These are phyloP conservation scores for Littorina saxatilis DNA, from an alignment of 1,140 invertebrate species.

Conservation along the genomic window DNA sequence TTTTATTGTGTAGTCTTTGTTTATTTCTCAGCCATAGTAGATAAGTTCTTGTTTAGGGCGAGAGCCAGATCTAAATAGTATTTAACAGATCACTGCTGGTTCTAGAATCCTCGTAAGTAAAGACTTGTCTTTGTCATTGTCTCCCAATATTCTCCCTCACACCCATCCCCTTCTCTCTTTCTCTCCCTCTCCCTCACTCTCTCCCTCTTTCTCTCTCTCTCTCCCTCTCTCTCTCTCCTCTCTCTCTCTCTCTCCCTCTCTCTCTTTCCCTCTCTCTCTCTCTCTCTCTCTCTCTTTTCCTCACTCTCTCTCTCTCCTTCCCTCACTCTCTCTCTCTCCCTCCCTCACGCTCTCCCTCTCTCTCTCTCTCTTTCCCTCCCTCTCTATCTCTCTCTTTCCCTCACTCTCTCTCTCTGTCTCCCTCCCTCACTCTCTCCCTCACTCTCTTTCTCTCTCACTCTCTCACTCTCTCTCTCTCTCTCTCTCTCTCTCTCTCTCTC, in stretches of 20 bases:
- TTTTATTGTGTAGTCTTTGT: too few species aligned
- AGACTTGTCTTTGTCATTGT: too few species aligned
- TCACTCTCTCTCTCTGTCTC: neutral
- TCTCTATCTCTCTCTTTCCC: neutral
- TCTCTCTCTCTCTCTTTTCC: neutral
- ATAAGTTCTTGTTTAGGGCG: too few species aligned
- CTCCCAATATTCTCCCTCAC: too few species aligned
- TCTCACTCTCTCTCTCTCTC: constrained; percentile 20
- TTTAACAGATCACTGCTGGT: too few species aligned
- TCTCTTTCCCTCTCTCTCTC: neutral
- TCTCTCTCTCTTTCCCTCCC: neutral
- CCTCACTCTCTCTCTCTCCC: constrained; percentile 5
- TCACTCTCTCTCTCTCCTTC: neutral
- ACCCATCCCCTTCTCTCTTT: neutral
- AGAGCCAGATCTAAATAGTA: too few species aligned
- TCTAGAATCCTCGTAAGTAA: too few species aligned
- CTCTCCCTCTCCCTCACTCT: constrained; percentile 2
- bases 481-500: neutral
- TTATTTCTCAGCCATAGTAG: too few species aligned
- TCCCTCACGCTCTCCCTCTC: neutral
- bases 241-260: neutral
- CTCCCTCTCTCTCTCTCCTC: constrained; percentile 1
- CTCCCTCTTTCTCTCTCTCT: constrained; percentile 14
- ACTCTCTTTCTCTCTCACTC: constrained; percentile 18
- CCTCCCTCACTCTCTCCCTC: constrained; percentile 21